phyloP scores from a whole-genome alignment of 2,797 vertebrate genomes.

The Poeciliopsis infans region DNA sequence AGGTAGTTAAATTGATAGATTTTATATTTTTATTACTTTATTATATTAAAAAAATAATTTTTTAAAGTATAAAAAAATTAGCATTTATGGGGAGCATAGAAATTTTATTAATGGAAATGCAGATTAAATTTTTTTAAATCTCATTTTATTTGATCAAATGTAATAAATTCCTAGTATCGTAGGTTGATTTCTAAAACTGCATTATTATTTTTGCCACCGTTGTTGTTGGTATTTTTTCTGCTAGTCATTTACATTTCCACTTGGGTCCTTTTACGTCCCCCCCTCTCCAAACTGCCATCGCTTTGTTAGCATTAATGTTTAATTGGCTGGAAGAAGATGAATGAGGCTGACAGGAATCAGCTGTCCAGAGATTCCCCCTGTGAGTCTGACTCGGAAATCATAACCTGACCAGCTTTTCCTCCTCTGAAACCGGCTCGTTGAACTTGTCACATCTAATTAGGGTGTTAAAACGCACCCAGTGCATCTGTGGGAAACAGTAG shows the following conservation, averaged over 20 bases:
- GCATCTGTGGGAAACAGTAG: conserved; percentile 79
- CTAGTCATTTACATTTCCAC: conserved; percentile 50
- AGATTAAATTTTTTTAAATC: neutral
- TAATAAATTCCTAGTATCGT: neutral
- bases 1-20: neutral
- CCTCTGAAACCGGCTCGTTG: conserved; percentile 85
- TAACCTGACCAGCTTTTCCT: conserved; percentile 90
- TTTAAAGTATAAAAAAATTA: neutral
- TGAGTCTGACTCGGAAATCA: conserved; percentile 90
- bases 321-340: conserved; percentile 80
- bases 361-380: conserved; percentile 77
- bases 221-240: neutral
- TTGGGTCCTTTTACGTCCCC: conserved; percentile 47
- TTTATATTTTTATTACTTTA: neutral
- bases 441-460: conserved; percentile 98
- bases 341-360: conserved; percentile 79
- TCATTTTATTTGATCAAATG: neutral
- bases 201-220: neutral
- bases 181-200: neutral
- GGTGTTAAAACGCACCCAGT: conserved; percentile 84
- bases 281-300: conserved; percentile 47
- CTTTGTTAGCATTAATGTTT: conserved; percentile 73
- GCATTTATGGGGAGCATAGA: neutral
- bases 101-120: neutral
- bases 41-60: neutral